Base-by-base conservation (phyloP, 1,140 invertebrate species). In the Zaprionus nigranus region DNA sequence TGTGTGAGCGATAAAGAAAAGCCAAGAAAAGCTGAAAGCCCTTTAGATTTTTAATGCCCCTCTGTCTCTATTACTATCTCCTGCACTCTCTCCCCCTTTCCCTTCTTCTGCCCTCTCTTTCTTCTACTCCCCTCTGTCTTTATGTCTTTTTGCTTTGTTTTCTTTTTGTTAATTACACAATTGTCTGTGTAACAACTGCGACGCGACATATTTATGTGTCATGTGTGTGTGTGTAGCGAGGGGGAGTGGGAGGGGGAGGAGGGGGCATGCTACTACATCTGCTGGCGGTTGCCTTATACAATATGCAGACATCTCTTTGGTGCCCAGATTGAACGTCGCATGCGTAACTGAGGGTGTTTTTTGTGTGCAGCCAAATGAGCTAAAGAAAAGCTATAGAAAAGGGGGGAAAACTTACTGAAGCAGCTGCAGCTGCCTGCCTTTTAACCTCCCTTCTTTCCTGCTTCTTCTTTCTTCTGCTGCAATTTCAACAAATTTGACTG, bases 151-250 rank as follows among this genome's bases (percentile, higher is more conserved):
- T 46, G 15, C 20, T 49, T 46, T 59, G 62, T 53, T 71, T 73
- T 66, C 34, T 73, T 71, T 68, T 81, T 68, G 79, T 86, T 88
- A 88, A 88, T 88, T 88, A 77, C 85, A 84, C 85, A 88, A 90
- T 88, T 88, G 85, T 88, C 85, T 88, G 40, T 73, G 75, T 63
- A 73, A 74, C 70, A 64, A 59, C 40, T 66, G 53, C 61, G 28
- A 61, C 57, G 60, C 75, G 67, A 85, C 75, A 81, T 79, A 80
- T 84, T 81, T 84, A 73, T 79, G 34, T 77, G 67, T 63, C 69
- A 63, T 71, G 49, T 70, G 30, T 12, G 53, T 46, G 40, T 46
- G 6, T 43, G n/a, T 1, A n/a, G 0, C 6, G 36, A n/a, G 30
- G n/a, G 46, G 7, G 28, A 46, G 36, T 66, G 75, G 61, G 60